These are phyloP conservation scores for Platysternon megacephalum DNA, from an alignment of 2,113 vertebrate genomes.

Conservation along the genomic window DNA sequence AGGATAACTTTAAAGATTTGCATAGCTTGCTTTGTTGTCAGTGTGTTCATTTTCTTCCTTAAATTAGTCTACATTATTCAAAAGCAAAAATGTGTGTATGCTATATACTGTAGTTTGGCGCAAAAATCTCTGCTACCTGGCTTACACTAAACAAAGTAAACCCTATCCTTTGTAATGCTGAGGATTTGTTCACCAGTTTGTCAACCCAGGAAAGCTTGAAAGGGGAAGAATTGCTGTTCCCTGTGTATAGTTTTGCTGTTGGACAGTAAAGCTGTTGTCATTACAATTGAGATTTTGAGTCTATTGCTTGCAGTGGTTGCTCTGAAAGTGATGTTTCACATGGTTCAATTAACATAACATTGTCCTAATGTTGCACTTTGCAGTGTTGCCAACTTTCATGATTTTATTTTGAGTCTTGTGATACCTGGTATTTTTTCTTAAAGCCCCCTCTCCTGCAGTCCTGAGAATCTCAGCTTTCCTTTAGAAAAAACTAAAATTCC, in stretches of 20 bases:
- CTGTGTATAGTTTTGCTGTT: not conserved
- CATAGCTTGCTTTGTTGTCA: not conserved
- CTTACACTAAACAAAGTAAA: not conserved
- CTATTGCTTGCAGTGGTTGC: not conserved
- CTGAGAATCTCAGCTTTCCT: accelerated
- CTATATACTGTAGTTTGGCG: not conserved
- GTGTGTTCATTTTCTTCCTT: not conserved
- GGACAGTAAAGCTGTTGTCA: not conserved
- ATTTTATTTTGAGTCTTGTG: not conserved
- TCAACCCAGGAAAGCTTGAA: not conserved
- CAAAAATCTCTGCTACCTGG: not conserved
- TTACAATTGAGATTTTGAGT: not conserved
- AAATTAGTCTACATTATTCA: not conserved
- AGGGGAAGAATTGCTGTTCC: not conserved
- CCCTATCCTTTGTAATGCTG: not conserved
- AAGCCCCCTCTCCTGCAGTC: not conserved
- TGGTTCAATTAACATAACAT: not conserved
- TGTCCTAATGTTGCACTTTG: accelerated
- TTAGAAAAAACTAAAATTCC: not conserved
- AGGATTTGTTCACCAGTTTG: not conserved
- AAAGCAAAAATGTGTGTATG: not conserved
- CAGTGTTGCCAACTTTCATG: not conserved
- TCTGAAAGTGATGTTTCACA: not conserved
- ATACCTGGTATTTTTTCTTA: not conserved
- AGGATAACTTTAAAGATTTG: not conserved